These are phyloP conservation scores for Buphagus erythrorhynchus DNA, from an alignment of 2,797 vertebrate genomes.

Conservation along the genomic window DNA sequence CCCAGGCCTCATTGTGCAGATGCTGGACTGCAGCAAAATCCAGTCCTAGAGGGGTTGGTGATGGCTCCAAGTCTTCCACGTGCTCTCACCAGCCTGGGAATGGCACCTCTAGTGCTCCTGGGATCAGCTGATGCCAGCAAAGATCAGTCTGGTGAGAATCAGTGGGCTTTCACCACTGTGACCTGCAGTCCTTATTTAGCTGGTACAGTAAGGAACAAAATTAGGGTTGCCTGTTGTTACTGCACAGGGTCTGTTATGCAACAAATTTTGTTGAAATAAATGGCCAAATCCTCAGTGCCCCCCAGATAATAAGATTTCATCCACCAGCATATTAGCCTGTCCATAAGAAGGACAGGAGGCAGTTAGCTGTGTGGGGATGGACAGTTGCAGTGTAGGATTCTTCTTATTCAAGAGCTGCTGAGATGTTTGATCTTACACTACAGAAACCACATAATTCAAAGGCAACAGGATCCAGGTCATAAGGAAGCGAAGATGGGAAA, in stretches of 20 bases:
- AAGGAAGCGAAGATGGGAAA: not conserved
- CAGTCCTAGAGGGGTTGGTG: not conserved
- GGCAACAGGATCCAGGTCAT: not conserved
- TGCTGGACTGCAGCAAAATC: not conserved
- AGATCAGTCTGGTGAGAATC: no score
- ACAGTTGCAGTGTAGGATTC: not conserved
- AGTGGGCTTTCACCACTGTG: not conserved
- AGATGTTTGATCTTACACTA: not conserved
- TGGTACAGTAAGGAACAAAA: not conserved
- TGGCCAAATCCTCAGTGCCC: not conserved
- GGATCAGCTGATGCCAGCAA: not conserved
- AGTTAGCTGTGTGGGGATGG: not conserved
- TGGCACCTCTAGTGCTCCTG: not conserved
- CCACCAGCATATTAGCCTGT: not conserved
- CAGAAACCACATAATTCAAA: conserved; percentile 8
- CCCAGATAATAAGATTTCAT: not conserved
- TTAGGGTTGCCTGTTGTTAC: not conserved
- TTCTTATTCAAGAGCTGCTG: not conserved
- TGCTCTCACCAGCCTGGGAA: not conserved
- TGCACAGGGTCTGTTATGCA: not conserved
- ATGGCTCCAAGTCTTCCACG: not conserved
- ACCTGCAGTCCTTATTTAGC: not conserved
- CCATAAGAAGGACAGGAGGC: not conserved
- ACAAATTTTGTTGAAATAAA: not conserved
- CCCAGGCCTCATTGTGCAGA: not conserved